Evolutionary conservation across 2,113 vertebrate species (phyloP).

Genomic region (Ranitomeya imitator): DNA sequence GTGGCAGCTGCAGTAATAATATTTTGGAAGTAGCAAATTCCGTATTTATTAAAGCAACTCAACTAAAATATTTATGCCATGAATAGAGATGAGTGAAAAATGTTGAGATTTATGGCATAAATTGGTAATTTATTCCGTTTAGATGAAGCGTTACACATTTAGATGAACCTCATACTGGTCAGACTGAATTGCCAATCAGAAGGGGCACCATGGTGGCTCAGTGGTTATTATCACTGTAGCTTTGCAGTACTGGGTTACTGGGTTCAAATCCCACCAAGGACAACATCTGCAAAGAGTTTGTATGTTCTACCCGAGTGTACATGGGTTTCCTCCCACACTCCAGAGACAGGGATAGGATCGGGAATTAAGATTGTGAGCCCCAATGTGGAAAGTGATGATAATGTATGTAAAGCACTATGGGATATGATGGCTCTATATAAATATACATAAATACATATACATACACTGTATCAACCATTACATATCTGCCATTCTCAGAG

Average conservation of each 20-base stretch:
- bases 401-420: no score
- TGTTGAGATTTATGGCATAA: neutral
- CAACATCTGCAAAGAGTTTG: no score
- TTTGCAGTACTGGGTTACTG: no score
- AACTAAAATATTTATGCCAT: neutral
- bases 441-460: no score
- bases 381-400: no score
- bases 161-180: neutral
- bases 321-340: no score
- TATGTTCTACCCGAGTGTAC: no score
- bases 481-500: neutral
- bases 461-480: neutral
- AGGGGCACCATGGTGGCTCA: neutral
- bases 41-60: slow-evolving; percentile 5
- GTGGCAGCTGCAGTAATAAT: slow-evolving; percentile 9
- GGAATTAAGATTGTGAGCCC: no score
- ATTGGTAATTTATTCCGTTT: neutral
- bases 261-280: no score
- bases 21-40: slow-evolving; percentile 13
- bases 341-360: no score
- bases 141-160: neutral
- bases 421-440: no score
- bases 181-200: neutral
- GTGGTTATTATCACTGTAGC: no score
- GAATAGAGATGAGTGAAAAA: neutral